Conservation (phyloP, 2,113 vertebrate species). For the Glareola pratincola region DNA sequence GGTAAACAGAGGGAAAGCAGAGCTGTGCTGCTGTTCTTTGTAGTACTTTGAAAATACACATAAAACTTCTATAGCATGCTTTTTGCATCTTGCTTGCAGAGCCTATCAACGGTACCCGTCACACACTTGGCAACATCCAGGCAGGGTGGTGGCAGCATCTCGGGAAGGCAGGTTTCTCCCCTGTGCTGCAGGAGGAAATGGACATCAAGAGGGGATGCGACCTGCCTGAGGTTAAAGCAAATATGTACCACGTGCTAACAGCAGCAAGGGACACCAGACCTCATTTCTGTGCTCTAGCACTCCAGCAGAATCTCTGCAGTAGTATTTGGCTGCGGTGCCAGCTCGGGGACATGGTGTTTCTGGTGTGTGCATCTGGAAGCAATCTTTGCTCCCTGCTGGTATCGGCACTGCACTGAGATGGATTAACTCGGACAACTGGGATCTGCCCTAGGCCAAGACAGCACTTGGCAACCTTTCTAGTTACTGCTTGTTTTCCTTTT, state of each 20-base stretch:
- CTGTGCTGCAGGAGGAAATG: neutral
- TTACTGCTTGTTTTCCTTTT: conserved; percentile 3
- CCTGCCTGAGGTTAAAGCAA: neutral
- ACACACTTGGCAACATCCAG: neutral
- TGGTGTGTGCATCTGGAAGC: neutral
- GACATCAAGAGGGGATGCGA: neutral
- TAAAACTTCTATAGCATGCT: neutral
- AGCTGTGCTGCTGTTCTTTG: neutral
- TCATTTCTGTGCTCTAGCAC: neutral
- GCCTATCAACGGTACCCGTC: neutral
- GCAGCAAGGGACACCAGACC: neutral
- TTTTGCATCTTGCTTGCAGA: neutral
- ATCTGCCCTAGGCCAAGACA: neutral
- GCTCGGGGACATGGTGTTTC: neutral
- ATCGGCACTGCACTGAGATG: neutral
- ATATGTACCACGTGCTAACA: neutral
- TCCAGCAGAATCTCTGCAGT: neutral
- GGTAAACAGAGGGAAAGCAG: neutral
- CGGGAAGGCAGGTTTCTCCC: neutral
- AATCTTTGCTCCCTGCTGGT: neutral
- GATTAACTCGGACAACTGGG: neutral
- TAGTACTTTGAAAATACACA: neutral
- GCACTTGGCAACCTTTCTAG: neutral
- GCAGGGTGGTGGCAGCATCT: neutral
- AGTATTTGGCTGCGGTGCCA: neutral